Evolutionary conservation across 2,888 invertebrate genomes (phyloP).

Genomic region (Laspeyria flexula): DNA sequence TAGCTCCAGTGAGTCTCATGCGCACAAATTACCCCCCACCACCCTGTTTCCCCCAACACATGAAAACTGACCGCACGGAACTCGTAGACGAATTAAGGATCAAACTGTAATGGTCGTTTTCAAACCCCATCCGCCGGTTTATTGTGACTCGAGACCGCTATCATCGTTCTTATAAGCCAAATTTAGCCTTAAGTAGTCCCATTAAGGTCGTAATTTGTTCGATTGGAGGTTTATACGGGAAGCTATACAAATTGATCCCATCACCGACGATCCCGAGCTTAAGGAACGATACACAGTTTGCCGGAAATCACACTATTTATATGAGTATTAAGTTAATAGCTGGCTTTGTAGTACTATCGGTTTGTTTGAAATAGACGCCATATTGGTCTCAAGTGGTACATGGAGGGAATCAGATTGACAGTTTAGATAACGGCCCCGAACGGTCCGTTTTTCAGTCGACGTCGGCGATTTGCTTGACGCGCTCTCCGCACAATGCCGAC

Average conservation of each 20-base stretch:
- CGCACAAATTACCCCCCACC: not conserved
- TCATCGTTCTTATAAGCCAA: slow-evolving; percentile 48
- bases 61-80: slow-evolving; percentile 32
- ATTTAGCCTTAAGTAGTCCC: slow-evolving; percentile 54
- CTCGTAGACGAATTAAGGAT: slow-evolving; percentile 41
- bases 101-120: slow-evolving; percentile 58
- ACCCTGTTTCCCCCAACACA: slow-evolving; percentile 10
- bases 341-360: slow-evolving; percentile 56
- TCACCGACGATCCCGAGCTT: slow-evolving; percentile 54
- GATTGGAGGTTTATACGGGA: slow-evolving; percentile 53
- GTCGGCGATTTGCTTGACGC: slow-evolving; percentile 15
- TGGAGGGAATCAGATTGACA: slow-evolving; percentile 35
- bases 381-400: slow-evolving; percentile 33
- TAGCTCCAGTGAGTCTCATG: not conserved
- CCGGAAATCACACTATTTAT: slow-evolving; percentile 69
- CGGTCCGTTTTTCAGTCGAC: slow-evolving; percentile 10
- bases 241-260: slow-evolving; percentile 78
- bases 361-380: slow-evolving; percentile 37
- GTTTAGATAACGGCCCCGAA: slow-evolving; percentile 24
- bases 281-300: slow-evolving; percentile 57
- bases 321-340: slow-evolving; percentile 63
- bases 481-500: not conserved
- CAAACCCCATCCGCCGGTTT: slow-evolving; percentile 61
- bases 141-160: slow-evolving; percentile 57
- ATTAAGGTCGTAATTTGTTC: slow-evolving; percentile 63